These are phyloP conservation scores for Serranus cabrilla DNA, from an alignment of 2,797 vertebrate genomes.

Conservation along the genomic window DNA sequence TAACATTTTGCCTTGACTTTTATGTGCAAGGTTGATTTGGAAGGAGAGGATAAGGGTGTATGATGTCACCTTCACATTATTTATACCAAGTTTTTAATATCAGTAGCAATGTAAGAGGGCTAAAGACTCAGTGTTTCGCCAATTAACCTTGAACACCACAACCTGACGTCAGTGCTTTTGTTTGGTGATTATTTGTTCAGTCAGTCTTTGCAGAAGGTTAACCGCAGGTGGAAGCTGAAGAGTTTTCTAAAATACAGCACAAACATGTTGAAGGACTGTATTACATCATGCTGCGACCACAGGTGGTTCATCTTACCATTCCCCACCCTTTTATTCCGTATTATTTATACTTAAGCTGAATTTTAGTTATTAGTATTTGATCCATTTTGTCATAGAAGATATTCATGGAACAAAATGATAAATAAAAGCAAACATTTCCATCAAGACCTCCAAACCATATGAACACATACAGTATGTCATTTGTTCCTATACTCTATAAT, in stretches of 20 bases:
- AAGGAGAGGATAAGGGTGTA: not conserved
- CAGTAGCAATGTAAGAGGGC: not conserved
- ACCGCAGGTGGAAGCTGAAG: not conserved
- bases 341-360: not conserved
- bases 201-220: not conserved
- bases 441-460: too few species aligned
- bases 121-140: not conserved
- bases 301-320: not conserved
- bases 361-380: too few species aligned
- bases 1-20: not conserved
- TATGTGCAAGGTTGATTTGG: not conserved
- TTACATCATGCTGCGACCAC: not conserved
- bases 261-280: not conserved
- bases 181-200: too few species aligned
- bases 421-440: too few species aligned
- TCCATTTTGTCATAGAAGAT: too few species aligned
- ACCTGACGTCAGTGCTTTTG: not conserved
- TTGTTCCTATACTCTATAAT: too few species aligned
- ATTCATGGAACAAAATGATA: too few species aligned
- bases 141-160: not conserved
- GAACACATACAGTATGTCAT: too few species aligned
- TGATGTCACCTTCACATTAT: slow-evolving; percentile 12
- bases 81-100: slow-evolving; percentile 3
- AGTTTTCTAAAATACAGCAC: not conserved
- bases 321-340: not conserved